Conservation (phyloP, 2,888 invertebrate genomes). For the Tortrix viridana region DNA sequence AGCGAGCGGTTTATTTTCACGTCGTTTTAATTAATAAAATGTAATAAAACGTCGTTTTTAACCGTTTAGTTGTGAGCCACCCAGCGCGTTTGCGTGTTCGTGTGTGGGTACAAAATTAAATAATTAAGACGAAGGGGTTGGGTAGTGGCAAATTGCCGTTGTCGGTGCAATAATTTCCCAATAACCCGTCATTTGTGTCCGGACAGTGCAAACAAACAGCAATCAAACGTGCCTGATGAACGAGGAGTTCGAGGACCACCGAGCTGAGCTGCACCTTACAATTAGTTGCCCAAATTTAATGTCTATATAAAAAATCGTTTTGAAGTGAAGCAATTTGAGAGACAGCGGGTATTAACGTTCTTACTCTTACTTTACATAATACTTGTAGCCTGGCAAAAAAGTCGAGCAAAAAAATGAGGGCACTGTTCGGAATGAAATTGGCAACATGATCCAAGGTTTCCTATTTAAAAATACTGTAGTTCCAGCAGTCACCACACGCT, state of each 20-base stretch:
- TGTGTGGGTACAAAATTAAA: constrained; percentile 19
- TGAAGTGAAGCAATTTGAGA: constrained; percentile 22
- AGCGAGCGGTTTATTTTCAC: constrained; percentile 9
- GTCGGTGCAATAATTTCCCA: constrained; percentile 67
- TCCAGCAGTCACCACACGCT: too few relatives aligned
- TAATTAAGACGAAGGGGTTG: constrained; percentile 51
- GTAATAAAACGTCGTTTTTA: constrained; percentile 13
- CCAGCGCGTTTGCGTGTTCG: constrained; percentile 42
- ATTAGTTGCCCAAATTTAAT: constrained; percentile 42
- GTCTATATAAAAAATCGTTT: constrained; percentile 39
- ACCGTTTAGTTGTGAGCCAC: constrained; percentile 24
- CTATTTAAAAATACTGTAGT: too few relatives aligned
- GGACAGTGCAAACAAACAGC: constrained; percentile 72
- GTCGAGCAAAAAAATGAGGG: too few relatives aligned
- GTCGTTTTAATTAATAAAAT: constrained; percentile 29
- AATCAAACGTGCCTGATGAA: constrained; percentile 65
- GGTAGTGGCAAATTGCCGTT: constrained; percentile 68
- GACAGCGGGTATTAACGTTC: constrained; percentile 2
- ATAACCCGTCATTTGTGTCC: constrained; percentile 68
- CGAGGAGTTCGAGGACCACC: constrained; percentile 61
- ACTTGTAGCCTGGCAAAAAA: too few relatives aligned
- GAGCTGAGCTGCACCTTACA: constrained; percentile 39
- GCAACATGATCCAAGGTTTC: too few relatives aligned
- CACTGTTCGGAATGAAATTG: too few relatives aligned
- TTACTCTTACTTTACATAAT: too few relatives aligned